Evolutionary conservation across 23 tunicate species (phyloP), one percentile per base, ranked within the genome.

Genomic region (Styela clava): DNA sequence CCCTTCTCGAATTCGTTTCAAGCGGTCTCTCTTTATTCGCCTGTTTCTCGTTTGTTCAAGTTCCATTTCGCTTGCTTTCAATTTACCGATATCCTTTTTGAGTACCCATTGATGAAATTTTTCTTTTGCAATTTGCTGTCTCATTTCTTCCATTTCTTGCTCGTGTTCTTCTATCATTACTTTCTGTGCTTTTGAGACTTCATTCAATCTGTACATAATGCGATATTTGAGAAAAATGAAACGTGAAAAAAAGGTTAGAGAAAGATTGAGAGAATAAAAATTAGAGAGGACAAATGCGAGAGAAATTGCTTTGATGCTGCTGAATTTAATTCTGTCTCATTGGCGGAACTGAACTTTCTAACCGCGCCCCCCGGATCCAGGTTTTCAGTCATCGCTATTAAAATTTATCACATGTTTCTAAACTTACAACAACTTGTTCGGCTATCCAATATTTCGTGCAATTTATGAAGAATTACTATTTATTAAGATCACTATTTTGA

Each of bases 81-180:
- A 68, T 22, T 67, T 35, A 0, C 64, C 22, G 1, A 84, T 64
- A 18, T 89, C 76, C 32, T 89, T 89, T 19, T 79, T 73, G 27
- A 72, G 52, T 25, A 84, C 35, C 95, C 95, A 89, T 37, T 76
- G 83, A 24, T 64, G 52, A 52, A 81, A 89, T 23, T 73, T 84
- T 5, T 44, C 56, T 31, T 85, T 79, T 20, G 95, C 95, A 26
- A 70, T 28, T 37, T 81, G 82, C 35, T 77, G 61, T 34, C 86
- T 63, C 12, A 74, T 68, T 62, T 83, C 52, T 26, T 73, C 85
- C 28, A 62, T 52, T 89, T 84, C 88, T 16, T 32, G 69, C 21
- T 62, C 86, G 21, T 79, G 61, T 29, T 81, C 34, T 25, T 74
- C 83, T 24, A 34, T 24, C 33, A 35, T 76, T 18, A 52, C 79